Percentiles rank a stretch among this genome's conserved stretches.
phyloP scores from a whole-genome alignment of 2,113 vertebrate species.

The Actenoides hombroni region DNA sequence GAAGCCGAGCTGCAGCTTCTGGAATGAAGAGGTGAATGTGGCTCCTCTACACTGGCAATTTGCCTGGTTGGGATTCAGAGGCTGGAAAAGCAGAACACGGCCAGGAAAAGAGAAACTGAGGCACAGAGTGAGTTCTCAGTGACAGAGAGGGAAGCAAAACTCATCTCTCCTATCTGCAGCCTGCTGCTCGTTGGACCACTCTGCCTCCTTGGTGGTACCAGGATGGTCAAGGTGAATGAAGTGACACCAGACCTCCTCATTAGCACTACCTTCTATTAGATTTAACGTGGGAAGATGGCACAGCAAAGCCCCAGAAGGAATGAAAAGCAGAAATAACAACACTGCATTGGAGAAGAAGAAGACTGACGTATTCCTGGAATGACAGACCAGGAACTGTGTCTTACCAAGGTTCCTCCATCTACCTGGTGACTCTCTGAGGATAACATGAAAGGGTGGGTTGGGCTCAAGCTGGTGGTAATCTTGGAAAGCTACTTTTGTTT shows the following conservation, averaged over 20 bases:
- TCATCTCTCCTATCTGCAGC: neutral
- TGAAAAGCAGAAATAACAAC: neutral
- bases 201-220: neutral
- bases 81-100: neutral
- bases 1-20: neutral
- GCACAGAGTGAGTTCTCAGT: neutral
- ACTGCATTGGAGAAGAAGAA: accelerated
- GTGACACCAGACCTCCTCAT: neutral
- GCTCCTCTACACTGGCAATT: accelerated
- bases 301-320: neutral
- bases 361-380: neutral
- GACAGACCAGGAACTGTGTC: neutral
- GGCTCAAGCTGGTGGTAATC: neutral
- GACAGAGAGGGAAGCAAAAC: neutral
- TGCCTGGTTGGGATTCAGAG: neutral
- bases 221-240: neutral
- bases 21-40: neutral
- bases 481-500: neutral
- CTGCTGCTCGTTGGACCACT: neutral
- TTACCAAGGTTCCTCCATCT: neutral
- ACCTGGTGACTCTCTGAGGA: neutral
- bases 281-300: neutral
- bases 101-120: neutral
- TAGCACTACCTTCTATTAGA: neutral
- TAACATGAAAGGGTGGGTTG: neutral